These are phyloP conservation scores for Vanessa atalanta DNA, from an alignment of 1,140 invertebrate species.

Conservation along the genomic window DNA sequence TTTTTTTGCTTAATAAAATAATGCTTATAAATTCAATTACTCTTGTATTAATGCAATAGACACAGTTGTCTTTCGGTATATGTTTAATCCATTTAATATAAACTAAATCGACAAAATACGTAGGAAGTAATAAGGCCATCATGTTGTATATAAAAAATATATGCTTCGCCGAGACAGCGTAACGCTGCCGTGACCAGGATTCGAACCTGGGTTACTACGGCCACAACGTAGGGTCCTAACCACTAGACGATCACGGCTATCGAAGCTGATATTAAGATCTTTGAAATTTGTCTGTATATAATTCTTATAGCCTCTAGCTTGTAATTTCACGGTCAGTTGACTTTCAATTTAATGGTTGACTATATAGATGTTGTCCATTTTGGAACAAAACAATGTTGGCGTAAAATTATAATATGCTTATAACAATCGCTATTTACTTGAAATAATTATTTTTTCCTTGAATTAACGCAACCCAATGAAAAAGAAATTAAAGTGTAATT, in stretches of 20 bases:
- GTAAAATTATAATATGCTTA: too few relatives aligned
- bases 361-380: neutral
- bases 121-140: too few relatives aligned
- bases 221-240: slow-evolving; percentile 50
- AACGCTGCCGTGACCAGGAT: slow-evolving; percentile 50
- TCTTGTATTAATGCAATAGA: too few relatives aligned
- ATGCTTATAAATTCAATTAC: slow-evolving; percentile 2
- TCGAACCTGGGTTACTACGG: slow-evolving; percentile 51
- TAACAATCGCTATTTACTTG: neutral
- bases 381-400: too few relatives aligned
- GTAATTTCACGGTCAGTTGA: neutral
- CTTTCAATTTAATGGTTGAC: slow-evolving; percentile 4
- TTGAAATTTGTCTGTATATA: neutral
- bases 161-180: slow-evolving; percentile 48
- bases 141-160: slow-evolving; percentile 25
- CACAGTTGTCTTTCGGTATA: too few relatives aligned
- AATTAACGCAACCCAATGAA: too few relatives aligned
- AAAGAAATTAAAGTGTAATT: too few relatives aligned
- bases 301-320: neutral
- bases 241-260: slow-evolving; percentile 49
- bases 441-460: neutral
- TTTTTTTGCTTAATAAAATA: slow-evolving; percentile 45
- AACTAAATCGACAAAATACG: too few relatives aligned
- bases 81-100: too few relatives aligned
- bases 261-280: slow-evolving; percentile 15